Evolutionary conservation across 1,140 invertebrate genomes (phyloP).

Genomic region (Diachasmimorpha longicaudata): DNA sequence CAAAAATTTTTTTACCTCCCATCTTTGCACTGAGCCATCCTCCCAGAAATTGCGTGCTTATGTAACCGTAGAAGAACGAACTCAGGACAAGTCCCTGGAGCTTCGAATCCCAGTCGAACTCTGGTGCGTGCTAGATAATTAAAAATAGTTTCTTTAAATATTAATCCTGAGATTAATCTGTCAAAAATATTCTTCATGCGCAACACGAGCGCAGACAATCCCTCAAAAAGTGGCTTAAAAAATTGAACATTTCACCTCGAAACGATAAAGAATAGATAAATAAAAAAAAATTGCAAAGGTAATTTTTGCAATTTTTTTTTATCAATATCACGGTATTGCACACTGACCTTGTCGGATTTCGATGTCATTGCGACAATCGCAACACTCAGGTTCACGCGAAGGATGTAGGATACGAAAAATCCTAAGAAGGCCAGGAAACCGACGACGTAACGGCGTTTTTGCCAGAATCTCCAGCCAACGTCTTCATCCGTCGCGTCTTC

Average conservation of each 20-base stretch:
- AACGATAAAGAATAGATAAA: too few species aligned
- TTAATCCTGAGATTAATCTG: too few species aligned
- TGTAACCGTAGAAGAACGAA: constrained; percentile 87
- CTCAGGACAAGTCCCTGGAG: constrained; percentile 83
- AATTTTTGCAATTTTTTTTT: too few species aligned
- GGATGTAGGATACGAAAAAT: constrained; percentile 86
- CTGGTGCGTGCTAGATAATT: constrained; percentile 64
- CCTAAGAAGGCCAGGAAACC: constrained; percentile 83
- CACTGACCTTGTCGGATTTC: constrained; percentile 65
- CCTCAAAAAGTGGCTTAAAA: too few species aligned
- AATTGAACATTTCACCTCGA: too few species aligned
- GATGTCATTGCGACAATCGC: constrained; percentile 89
- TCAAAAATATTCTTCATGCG: too few species aligned
- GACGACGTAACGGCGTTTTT: constrained; percentile 73
- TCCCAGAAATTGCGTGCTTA: constrained; percentile 76
- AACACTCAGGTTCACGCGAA: constrained; percentile 87
- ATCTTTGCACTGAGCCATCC: constrained; percentile 76
- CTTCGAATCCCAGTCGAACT: constrained; percentile 83
- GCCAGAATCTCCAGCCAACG: constrained; percentile 74
- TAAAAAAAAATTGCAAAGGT: too few species aligned
- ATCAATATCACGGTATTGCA: background rate
- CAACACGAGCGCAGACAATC: too few species aligned
- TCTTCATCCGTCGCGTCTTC: constrained; percentile 59
- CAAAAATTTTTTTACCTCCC: constrained; percentile 77
- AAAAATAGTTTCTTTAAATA: too few species aligned